Evolutionary conservation across 2,888 invertebrate species (phyloP).

Genomic region (Salticus scenicus): DNA sequence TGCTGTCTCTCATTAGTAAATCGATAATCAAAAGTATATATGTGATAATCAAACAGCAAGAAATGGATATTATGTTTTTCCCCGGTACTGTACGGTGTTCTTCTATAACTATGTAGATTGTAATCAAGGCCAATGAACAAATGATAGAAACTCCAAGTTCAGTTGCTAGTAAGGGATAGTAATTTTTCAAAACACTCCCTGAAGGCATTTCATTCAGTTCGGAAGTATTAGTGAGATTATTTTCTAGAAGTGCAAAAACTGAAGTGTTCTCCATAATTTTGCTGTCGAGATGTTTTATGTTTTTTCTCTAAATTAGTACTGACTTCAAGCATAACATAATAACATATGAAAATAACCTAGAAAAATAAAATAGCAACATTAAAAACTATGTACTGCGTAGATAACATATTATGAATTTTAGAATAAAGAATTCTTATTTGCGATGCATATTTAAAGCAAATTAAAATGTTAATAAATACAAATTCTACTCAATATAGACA

Average conservation of each 20-base stretch:
- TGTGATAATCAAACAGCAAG: conserved; percentile 62
- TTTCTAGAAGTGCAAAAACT: too few species aligned
- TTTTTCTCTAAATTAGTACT: too few species aligned
- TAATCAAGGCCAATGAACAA: conserved; percentile 36
- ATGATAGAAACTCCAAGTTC: conserved; percentile 51
- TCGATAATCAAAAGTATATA: conserved; percentile 66
- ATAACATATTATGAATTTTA: too few species aligned
- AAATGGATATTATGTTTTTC: conserved; percentile 69
- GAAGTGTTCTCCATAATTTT: background rate
- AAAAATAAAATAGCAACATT: too few species aligned
- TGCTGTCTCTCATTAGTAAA: conserved; percentile 29
- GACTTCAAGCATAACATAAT: too few species aligned
- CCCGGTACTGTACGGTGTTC: conserved; percentile 70
- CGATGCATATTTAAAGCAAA: too few species aligned
- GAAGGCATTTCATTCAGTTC: background rate
- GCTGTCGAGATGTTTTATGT: too few species aligned
- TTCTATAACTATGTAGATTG: conserved; percentile 31
- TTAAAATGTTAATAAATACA: too few species aligned
- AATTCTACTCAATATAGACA: too few species aligned
- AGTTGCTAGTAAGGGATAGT: conserved; percentile 44
- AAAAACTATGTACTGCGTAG: too few species aligned
- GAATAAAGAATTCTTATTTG: too few species aligned
- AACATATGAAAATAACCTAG: too few species aligned
- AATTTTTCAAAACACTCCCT: conserved; percentile 23
- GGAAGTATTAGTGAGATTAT: background rate